A percentile compares a stretch with the other conserved stretches of the same genome.
Evolutionary conservation across 1,140 invertebrate genomes (phyloP).

Genomic region (Lutraria rhynchaena): DNA sequence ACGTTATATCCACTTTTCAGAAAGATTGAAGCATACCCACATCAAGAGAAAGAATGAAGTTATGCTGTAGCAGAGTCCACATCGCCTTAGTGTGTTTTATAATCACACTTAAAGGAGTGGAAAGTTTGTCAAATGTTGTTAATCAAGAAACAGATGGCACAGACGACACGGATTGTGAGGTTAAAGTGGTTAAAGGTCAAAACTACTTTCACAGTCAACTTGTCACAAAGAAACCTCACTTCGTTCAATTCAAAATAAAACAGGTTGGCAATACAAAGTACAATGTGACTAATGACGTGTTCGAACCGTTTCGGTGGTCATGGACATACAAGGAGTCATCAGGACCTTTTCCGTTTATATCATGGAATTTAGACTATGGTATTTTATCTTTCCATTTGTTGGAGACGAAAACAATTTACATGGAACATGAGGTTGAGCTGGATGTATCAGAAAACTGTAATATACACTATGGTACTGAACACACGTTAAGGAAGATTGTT

Average conservation of each 20-base stretch:
- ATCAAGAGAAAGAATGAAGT: too few relatives aligned
- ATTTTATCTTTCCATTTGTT: conserved; percentile 14
- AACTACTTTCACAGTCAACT: neutral
- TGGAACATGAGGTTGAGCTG: neutral
- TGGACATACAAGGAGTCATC: conserved; percentile 20
- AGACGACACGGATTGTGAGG: too few relatives aligned
- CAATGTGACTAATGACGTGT: neutral
- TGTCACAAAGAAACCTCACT: neutral
- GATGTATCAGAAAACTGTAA: neutral
- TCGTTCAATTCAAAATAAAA: neutral
- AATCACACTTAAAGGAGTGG: too few relatives aligned
- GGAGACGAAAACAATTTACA: conserved; percentile 8
- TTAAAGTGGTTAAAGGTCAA: too few relatives aligned
- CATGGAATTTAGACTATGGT: conserved; percentile 25
- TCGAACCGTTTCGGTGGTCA: conserved; percentile 5
- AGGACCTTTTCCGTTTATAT: conserved; percentile 20
- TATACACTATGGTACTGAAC: neutral
- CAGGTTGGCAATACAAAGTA: neutral
- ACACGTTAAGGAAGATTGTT: neutral
- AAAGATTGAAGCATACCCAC: too few relatives aligned
- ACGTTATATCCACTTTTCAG: too few relatives aligned
- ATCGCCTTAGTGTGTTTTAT: too few relatives aligned
- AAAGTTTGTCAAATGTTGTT: too few relatives aligned
- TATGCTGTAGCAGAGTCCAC: too few relatives aligned
- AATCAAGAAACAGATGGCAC: too few relatives aligned